Base-by-base conservation (phyloP, 2,797 vertebrate species). In the Bradypodion ventrale region DNA sequence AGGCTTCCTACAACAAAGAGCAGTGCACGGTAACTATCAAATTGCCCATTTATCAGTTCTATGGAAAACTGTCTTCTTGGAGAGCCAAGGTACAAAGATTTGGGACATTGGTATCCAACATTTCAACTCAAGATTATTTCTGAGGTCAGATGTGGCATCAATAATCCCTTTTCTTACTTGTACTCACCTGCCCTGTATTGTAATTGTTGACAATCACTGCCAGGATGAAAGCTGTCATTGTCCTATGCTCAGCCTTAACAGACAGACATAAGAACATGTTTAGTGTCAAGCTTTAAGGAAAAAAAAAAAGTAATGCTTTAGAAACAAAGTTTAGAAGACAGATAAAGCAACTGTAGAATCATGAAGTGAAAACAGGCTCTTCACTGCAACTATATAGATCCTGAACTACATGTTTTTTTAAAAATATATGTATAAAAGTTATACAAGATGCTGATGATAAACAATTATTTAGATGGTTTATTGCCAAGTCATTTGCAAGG, bases 131-230 rank as follows among this genome's bases (percentile, higher is more conserved):
- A 77, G 37, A 35, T 0, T 25, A 37, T 74, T 42, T 84, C 75
- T 46, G 32, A 40, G n/a, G n/a, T 75, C 59, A 44, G 9, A 69
- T 16, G 35, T 56, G 19, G 52, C 46, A 27, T 21, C 66, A 44
- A 29, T 23, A 37, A 37, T 32, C 42, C 3, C 25, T 5, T 81
- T 76, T 19, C 32, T 60, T 63, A 16, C 32, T 82, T 60, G 56
- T 19, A 85, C 95, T 93, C 92, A 99, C 98, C 97, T 99, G 98
- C 4, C 98, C 98, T 0, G 98, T 98, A 92, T 94, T 98, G 93
- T 99, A 99, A 95, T 95, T 99, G 95, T 99, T 99, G 85, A 99
- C 98, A 0, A 99, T 99, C 49, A 99, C 98, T 15, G 98, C 98
- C 83, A 99, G 94, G 85, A 99, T 99, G 95, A 99, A 99, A 2